Percentiles rank a stretch among this genome's conserved stretches.
Evolutionary conservation across 2,797 vertebrate genomes (phyloP).

Genomic region (Acrossocheilus fasciatus): DNA sequence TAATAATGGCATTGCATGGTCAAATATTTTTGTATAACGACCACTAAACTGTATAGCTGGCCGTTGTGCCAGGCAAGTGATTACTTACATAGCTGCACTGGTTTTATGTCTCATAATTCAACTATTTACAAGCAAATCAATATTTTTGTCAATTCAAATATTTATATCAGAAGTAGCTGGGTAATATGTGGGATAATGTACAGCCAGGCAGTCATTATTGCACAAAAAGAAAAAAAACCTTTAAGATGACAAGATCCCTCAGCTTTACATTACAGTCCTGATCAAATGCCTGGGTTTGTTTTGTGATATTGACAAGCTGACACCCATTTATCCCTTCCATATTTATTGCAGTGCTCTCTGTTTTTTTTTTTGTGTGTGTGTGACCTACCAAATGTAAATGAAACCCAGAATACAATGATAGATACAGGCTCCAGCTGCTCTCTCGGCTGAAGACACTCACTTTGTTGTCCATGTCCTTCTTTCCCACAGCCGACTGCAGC

Average conservation of each 20-base stretch:
- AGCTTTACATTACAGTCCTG: not conserved
- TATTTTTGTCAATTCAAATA: not conserved
- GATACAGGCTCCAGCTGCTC: not conserved
- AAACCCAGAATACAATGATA: not conserved
- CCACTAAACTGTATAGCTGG: not conserved
- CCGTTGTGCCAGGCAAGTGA: not conserved
- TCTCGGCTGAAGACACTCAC: conserved; percentile 68
- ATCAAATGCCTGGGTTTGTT: not conserved
- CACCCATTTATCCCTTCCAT: not conserved
- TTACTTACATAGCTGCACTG: not conserved
- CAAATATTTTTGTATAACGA: not conserved
- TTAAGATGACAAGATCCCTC: not conserved
- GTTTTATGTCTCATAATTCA: not conserved
- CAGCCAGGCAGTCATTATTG: not conserved
- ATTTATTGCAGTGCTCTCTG: not conserved
- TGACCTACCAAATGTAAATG: not conserved
- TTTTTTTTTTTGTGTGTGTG: not conserved
- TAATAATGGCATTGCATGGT: not conserved
- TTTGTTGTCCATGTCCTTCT: conserved; percentile 99
- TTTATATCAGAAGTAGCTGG: not conserved
- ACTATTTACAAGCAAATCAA: not conserved
- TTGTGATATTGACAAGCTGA: not conserved
- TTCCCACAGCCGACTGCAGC: conserved; percentile 93
- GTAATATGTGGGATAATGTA: not conserved
- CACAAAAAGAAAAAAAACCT: no score